Evolutionary conservation across 2,888 invertebrate species (phyloP).

Genomic region (Melitaea athalia): DNA sequence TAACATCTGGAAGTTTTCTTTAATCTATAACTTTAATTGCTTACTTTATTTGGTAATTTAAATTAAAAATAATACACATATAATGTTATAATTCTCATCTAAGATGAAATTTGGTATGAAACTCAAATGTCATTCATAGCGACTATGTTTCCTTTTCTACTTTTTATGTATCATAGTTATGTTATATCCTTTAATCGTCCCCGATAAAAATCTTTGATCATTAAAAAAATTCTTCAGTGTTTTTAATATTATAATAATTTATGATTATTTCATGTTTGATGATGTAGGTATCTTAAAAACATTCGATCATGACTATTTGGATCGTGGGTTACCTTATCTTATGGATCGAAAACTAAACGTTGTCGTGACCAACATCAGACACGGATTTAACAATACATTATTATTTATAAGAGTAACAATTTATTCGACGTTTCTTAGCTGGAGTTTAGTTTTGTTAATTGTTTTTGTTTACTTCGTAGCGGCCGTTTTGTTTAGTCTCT

Average conservation of each 20-base stretch:
- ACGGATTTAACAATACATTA: conserved; percentile 12
- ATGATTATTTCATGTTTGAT: neutral
- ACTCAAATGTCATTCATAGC: too few relatives aligned
- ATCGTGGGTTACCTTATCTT: conserved; percentile 17
- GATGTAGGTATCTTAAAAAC: neutral
- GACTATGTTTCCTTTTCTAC: too few relatives aligned
- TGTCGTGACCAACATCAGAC: conserved; percentile 23
- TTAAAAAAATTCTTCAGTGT: too few relatives aligned
- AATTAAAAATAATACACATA: too few relatives aligned
- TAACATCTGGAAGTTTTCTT: too few relatives aligned
- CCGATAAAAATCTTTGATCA: too few relatives aligned
- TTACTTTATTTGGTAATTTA: too few relatives aligned
- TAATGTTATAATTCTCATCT: too few relatives aligned
- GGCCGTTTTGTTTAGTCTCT: neutral
- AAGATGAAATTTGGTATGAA: too few relatives aligned
- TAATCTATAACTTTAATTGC: too few relatives aligned
- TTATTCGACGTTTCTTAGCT: conserved; percentile 2
- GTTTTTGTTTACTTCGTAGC: conserved; percentile 10
- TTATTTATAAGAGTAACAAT: conserved; percentile 8
- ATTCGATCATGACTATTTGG: conserved; percentile 16
- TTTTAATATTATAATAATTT: neutral
- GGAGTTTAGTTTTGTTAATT: neutral
- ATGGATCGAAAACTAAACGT: conserved; percentile 3
- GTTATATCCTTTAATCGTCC: too few relatives aligned
- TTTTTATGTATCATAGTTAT: too few relatives aligned